Evolutionary conservation across 2,888 invertebrate genomes (phyloP).

Genomic region (Agriopis marginaria): DNA sequence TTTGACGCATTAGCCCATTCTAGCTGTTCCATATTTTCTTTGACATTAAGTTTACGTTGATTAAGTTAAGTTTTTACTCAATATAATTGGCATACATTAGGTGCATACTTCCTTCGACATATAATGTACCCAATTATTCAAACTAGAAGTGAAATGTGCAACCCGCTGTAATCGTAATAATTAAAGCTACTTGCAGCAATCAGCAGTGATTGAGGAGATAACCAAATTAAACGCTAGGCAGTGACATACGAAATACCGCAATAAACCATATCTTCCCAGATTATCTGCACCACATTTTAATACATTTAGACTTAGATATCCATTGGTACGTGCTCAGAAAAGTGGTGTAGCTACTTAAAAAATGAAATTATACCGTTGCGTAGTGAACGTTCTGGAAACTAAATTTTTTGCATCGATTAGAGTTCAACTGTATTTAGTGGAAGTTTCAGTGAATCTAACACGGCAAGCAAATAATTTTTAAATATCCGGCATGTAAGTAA

Average conservation of each 20-base stretch:
- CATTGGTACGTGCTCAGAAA: slow-evolving; percentile 15
- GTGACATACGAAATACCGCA: slow-evolving; percentile 43
- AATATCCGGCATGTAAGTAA: not conserved
- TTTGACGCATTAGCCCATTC: too few relatives aligned
- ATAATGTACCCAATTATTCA: too few relatives aligned
- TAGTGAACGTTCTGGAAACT: slow-evolving; percentile 12
- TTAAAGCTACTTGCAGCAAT: slow-evolving; percentile 38
- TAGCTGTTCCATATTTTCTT: too few relatives aligned
- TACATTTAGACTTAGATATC: slow-evolving; percentile 35
- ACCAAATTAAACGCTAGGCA: slow-evolving; percentile 37
- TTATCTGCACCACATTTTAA: slow-evolving; percentile 28
- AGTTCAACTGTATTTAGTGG: not conserved
- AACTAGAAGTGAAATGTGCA: slow-evolving; percentile 5
- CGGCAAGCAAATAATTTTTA: not conserved
- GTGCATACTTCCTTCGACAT: too few relatives aligned
- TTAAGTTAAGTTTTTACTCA: not conserved
- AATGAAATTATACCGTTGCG: not conserved
- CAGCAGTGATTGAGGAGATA: slow-evolving; percentile 50
- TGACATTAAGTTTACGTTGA: too few relatives aligned
- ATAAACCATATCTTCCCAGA: slow-evolving; percentile 43
- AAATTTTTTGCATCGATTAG: not conserved
- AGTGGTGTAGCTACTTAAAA: slow-evolving; percentile 7
- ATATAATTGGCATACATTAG: not conserved
- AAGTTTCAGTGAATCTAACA: not conserved
- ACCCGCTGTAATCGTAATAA: slow-evolving; percentile 15